A percentile compares a stretch with the other conserved stretches of the same genome.
Conservation (phyloP, 2,888 invertebrate genomes). For the Rotaria sp. region DNA sequence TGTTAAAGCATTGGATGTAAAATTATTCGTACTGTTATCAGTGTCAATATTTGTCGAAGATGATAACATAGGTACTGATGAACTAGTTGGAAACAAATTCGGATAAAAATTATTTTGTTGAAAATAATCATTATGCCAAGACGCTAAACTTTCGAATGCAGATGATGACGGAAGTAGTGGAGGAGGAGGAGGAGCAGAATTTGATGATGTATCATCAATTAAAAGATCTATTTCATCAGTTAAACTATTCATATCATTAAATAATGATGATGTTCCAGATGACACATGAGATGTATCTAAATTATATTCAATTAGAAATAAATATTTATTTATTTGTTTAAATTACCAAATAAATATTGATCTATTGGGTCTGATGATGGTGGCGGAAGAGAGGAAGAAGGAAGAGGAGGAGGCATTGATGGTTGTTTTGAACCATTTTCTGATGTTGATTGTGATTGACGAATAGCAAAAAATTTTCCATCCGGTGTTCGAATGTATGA, state of each 20-base stretch:
- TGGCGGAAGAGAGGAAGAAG: neutral
- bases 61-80: neutral
- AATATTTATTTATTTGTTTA: too few relatives aligned
- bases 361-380: neutral
- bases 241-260: neutral
- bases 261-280: neutral
- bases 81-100: neutral
- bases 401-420: neutral
- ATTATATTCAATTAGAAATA: neutral
- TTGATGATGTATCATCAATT: neutral
- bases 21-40: neutral
- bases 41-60: neutral
- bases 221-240: neutral
- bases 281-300: neutral
- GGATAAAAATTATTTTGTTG: neutral
- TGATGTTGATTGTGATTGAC: neutral
- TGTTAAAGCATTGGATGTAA: neutral
- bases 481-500: constrained; percentile 89
- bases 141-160: neutral
- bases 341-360: neutral
- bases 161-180: neutral
- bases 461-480: constrained; percentile 84
- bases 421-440: neutral
- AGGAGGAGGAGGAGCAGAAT: neutral
- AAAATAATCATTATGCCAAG: neutral